Percentiles rank a stretch among this genome's conserved stretches.
Conservation (phyloP, 2,888 invertebrate species). For the Patella ulyssiponensis region DNA sequence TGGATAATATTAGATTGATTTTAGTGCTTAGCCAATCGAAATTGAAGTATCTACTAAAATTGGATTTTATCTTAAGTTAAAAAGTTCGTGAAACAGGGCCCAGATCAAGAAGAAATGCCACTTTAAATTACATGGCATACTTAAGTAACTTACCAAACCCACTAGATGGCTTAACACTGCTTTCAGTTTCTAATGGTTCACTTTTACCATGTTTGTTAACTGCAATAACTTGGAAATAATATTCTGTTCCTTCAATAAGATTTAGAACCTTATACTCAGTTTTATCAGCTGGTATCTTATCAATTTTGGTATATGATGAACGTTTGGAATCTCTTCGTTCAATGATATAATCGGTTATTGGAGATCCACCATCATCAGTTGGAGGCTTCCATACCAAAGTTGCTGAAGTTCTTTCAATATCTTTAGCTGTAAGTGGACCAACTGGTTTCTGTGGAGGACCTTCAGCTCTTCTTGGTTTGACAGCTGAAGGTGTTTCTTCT, state of each 20-base stretch:
- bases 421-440: conserved; percentile 44
- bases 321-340: conserved; percentile 68
- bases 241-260: conserved; percentile 71
- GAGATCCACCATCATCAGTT: conserved; percentile 66
- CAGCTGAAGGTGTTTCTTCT: conserved; percentile 38
- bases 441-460: conserved; percentile 45
- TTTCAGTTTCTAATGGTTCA: conserved; percentile 73
- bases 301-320: conserved; percentile 52
- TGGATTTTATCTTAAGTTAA: no score
- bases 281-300: conserved; percentile 39
- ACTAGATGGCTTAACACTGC: conserved; percentile 54
- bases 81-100: no score
- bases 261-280: conserved; percentile 47
- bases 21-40: no score
- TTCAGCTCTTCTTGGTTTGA: conserved; percentile 42
- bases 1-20: no score
- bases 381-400: conserved; percentile 69
- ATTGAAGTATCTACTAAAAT: no score
- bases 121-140: no score
- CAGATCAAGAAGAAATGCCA: no score
- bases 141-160: conserved; percentile 55
- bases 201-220: conserved; percentile 92
- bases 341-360: conserved; percentile 59
- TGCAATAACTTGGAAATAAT: conserved; percentile 90
- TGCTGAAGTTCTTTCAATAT: conserved; percentile 56